Evolutionary conservation across 2,888 invertebrate genomes (phyloP), one percentile per base, ranked within the genome.

Genomic region (Agrotis clavis): DNA sequence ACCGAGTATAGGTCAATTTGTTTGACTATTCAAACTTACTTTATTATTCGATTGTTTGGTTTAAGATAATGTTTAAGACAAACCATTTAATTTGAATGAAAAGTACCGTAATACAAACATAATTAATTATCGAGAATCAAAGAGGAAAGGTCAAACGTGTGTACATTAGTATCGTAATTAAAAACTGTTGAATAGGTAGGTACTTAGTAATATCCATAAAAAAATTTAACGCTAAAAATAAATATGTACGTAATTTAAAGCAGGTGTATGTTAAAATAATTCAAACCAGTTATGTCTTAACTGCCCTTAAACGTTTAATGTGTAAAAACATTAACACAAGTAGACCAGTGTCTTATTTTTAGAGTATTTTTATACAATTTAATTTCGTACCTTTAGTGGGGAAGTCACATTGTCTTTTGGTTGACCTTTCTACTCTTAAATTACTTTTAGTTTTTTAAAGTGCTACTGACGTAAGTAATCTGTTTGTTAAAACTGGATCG

Each of bases 251-350:
- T 41, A 41, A 41, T 41, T 25, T 6, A 54, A 35, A 57, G n/a
- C n/a, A n/a, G n/a, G 4, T 57, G n/a, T 35, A 13, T n/a, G 35
- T 35, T 35, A 13, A 57, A 57, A 57, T 35, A 57, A 18, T 14
- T 41, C 30, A 57, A 57, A 66, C 25, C 25, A 19, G 45, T 66
- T 65, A 16, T 47, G 11, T 57, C 11, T 57, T 57, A n/a, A 25
- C 45, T 56, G n/a, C 25, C 25, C 6, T 0, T 7, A 64, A 54
- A 64, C 0, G 3, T 9, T n/a, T 14, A 18, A 30, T 30, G 25
- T 3, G 21, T 18, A 35, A 41, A 21, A 35, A 64, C 47, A 48
- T 48, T 21, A 53, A 41, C 21, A 13, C 19, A 4, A 63, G 41
- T 41, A 11, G 11, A 25, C 25, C 25, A 2, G 50, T 51, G 19